These are phyloP conservation scores for Chloroceryle amazona DNA, from an alignment of 2,797 vertebrate genomes.

Conservation along the genomic window DNA sequence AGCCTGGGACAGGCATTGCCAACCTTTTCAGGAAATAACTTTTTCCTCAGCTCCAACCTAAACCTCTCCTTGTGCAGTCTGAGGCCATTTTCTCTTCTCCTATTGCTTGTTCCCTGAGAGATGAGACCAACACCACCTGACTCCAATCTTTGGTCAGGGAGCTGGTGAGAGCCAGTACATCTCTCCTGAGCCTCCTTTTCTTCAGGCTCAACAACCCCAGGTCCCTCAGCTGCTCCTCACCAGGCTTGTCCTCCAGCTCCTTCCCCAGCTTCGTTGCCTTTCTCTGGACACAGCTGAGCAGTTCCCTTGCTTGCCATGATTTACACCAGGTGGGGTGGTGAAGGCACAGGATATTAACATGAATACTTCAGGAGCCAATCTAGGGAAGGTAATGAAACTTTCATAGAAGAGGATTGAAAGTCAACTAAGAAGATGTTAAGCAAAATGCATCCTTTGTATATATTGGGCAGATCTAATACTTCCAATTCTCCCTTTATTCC, in stretches of 20 bases:
- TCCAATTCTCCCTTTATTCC: not conserved
- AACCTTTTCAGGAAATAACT: not conserved
- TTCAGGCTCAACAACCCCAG: not conserved
- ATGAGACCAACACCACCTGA: not conserved
- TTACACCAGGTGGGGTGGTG: not conserved
- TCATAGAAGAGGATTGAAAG: not conserved
- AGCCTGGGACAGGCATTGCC: not conserved
- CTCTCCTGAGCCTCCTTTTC: not conserved
- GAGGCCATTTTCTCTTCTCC: not conserved
- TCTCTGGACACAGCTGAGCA: not conserved
- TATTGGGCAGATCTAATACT: accelerated
- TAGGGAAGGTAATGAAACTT: not conserved
- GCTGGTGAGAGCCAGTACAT: not conserved
- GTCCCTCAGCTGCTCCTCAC: not conserved
- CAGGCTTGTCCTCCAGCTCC: not conserved
- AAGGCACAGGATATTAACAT: not conserved
- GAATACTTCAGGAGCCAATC: not conserved
- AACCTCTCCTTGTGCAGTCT: not conserved
- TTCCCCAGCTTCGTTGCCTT: not conserved
- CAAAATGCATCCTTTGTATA: not conserved
- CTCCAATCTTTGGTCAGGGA: not conserved
- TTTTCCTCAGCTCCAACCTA: not conserved
- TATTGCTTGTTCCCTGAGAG: not conserved
- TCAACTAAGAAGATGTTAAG: not conserved
- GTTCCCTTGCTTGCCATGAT: not conserved